Evolutionary conservation across 1,140 invertebrate species (phyloP).

Genomic region (Panagrolaimus sp.): DNA sequence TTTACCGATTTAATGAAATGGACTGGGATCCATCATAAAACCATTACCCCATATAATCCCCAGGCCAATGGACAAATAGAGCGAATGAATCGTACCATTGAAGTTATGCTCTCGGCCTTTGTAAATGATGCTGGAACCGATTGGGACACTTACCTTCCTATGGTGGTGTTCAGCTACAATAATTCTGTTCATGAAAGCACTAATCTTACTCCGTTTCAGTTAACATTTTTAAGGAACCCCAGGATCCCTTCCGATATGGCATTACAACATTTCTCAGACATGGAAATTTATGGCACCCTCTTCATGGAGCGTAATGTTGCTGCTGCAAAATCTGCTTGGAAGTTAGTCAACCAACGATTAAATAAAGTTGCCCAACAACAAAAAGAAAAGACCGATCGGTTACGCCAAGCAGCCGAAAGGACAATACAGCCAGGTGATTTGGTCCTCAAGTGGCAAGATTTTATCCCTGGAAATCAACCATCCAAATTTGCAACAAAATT

Average conservation of each 20-base stretch:
- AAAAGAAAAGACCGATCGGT: not conserved
- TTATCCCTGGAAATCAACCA: not conserved
- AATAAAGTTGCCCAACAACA: not conserved
- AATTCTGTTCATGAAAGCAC: not conserved
- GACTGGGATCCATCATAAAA: constrained; percentile 6
- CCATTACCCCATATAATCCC: constrained; percentile 13
- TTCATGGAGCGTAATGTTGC: not conserved
- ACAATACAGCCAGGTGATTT: not conserved
- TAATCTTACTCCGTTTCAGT: not conserved
- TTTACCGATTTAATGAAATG: not conserved
- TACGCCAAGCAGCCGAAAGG: not conserved
- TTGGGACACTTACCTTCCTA: not conserved
- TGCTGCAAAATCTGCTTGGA: not conserved
- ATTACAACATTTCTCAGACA: not conserved
- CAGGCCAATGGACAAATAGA: constrained; percentile 12
- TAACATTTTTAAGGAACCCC: not conserved
- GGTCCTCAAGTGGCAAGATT: not conserved
- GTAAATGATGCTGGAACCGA: not conserved
- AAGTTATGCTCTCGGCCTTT: constrained; percentile 29
- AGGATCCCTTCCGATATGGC: not conserved
- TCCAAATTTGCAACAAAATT: not conserved
- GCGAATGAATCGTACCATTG: constrained; percentile 8
- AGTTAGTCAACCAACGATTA: not conserved
- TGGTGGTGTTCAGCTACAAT: not conserved
- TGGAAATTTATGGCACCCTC: not conserved